Base-by-base conservation (phyloP, 2,888 invertebrate genomes). In the Drosophila heteroneura region DNA sequence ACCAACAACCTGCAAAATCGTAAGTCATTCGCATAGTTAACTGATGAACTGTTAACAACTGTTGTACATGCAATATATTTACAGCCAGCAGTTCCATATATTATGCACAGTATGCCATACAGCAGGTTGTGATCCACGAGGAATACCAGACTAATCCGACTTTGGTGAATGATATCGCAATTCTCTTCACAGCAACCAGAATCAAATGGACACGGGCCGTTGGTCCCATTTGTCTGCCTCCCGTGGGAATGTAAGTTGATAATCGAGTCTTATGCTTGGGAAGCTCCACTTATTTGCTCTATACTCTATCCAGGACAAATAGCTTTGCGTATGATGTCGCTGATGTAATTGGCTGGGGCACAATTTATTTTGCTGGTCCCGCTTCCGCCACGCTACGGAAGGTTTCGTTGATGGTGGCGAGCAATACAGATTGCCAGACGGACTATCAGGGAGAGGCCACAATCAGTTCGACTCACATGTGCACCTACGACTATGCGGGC, bases 171-270 rank as follows among this genome's bases (percentile, higher is more conserved):
- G 96, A 96, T 81, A 94, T 96, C 53, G 95, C 94, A 0, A 54
- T 95, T 2, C 57, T 95, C 1, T 85, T 91, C 64, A 94, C 94
- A 0, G 68, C 70, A 0, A 76, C 62, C 0, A 49, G 54, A 1
- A 95, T 96, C 0, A 63, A 69, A 4, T 95, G 94, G 87, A 94
- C 92, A 28, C 85, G 93, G 1, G 93, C 93, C 39, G 95, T 96
- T 6, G 95, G 95, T 1, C 95, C 96, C 0, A 94, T 93, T 58
- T 96, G 96, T 83, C 90, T 96, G 54, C 96, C 96, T 0, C 95
- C 95, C 60, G 82, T 83, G 32, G 93, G 92, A 69, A 84, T 67
- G 93, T 93, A 74, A 88, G 90, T 85, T 16, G 0, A 54, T 19
- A 3, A 4, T 10, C 9, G 0, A 5, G 5, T 1, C 3, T 6